A percentile compares a stretch with the other conserved stretches of the same genome.
These are phyloP conservation scores for Hippoglossus hippoglossus DNA, from an alignment of 2,797 vertebrate species.

Conservation along the genomic window DNA sequence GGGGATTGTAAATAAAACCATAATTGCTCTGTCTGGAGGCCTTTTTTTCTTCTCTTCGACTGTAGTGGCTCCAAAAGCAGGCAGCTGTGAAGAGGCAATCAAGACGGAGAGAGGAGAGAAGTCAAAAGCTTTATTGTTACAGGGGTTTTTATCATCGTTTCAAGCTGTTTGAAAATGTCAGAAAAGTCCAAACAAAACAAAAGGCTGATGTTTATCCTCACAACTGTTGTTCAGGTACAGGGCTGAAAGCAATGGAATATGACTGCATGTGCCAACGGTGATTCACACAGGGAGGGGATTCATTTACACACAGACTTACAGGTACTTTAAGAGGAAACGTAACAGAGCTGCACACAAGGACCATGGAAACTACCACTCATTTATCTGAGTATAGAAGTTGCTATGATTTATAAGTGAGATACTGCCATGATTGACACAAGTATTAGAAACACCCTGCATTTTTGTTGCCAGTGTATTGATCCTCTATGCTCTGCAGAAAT, in stretches of 20 bases:
- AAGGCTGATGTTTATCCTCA: conserved; percentile 76
- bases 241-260: conserved; percentile 74
- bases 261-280: conserved; percentile 66
- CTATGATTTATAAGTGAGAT: not conserved
- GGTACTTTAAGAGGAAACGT: conserved; percentile 47
- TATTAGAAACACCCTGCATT: conserved; percentile 14
- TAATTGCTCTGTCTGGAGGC: conserved; percentile 84
- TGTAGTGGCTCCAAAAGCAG: conserved; percentile 76
- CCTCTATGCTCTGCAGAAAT: conserved; percentile 42
- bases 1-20: conserved; percentile 77
- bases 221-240: conserved; percentile 73
- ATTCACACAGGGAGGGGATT: conserved; percentile 63
- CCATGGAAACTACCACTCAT: conserved; percentile 50
- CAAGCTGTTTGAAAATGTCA: conserved; percentile 70
- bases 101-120: conserved; percentile 63
- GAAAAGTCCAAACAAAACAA: conserved; percentile 80
- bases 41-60: conserved; percentile 65
- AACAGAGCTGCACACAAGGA: conserved; percentile 28
- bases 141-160: conserved; percentile 73
- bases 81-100: conserved; percentile 81
- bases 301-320: conserved; percentile 62
- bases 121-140: conserved; percentile 83
- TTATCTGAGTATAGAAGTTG: conserved; percentile 9
- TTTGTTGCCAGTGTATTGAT: conserved; percentile 41
- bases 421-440: conserved; percentile 1